Evolutionary conservation across 1,140 invertebrate genomes (phyloP).

Genomic region (Caenorhabditis tropicalis): DNA sequence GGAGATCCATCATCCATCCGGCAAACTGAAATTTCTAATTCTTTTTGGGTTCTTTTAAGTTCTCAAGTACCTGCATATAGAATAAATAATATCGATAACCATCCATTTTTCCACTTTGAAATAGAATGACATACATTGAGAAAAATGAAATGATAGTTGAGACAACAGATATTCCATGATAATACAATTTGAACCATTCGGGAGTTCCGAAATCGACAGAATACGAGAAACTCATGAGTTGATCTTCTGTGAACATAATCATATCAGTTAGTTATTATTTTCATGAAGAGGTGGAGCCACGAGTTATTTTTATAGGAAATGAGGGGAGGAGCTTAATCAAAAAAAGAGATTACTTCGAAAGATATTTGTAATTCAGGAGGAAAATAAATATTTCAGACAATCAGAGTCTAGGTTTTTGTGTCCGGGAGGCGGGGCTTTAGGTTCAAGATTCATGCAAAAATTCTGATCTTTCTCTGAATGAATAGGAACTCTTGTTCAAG

Average conservation of each 20-base stretch:
- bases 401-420: too few relatives aligned
- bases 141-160: slow-evolving; percentile 4
- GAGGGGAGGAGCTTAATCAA: background rate
- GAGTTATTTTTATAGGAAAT: background rate
- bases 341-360: too few relatives aligned
- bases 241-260: slow-evolving; percentile 21
- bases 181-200: slow-evolving; percentile 1
- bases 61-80: background rate
- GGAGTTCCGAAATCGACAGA: background rate
- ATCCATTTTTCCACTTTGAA: slow-evolving; percentile 41
- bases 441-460: too few relatives aligned
- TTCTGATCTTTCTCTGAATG: too few relatives aligned
- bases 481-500: too few relatives aligned
- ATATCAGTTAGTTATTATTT: background rate
- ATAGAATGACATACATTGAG: slow-evolving; percentile 18
- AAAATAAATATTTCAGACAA: too few relatives aligned
- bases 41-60: background rate
- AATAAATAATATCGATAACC: background rate
- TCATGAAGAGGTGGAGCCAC: background rate
- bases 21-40: background rate
- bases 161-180: background rate
- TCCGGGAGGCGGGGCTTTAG: too few relatives aligned
- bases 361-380: too few relatives aligned
- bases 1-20: slow-evolving; percentile 19
- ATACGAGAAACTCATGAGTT: slow-evolving; percentile 8